Evolutionary conservation across 1,140 invertebrate genomes (phyloP).

Genomic region (Drosophila serrata): DNA sequence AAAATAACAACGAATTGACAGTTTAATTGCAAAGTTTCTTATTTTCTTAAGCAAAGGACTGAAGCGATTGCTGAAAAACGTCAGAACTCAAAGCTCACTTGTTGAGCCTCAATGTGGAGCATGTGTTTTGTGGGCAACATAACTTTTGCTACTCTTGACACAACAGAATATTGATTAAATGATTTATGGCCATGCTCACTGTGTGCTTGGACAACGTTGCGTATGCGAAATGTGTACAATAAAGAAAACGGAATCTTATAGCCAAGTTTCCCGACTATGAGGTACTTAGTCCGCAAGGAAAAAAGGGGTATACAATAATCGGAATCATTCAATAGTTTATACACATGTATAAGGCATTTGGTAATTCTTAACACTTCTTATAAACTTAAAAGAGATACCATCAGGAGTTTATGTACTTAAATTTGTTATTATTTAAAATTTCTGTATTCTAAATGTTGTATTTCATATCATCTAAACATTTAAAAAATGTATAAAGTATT

Average conservation of each 20-base stretch:
- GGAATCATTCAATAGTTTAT: too few species aligned
- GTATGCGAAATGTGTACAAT: constrained; percentile 60
- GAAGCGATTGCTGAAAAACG: constrained; percentile 13
- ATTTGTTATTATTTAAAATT: background rate
- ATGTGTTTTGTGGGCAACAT: constrained; percentile 66
- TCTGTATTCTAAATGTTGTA: too few species aligned
- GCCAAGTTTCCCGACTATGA: background rate
- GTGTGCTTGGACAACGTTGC: constrained; percentile 57
- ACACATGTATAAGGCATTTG: too few species aligned
- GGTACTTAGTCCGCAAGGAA: background rate
- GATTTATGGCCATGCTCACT: constrained; percentile 60
- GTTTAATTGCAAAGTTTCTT: constrained; percentile 64
- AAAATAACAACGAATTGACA: constrained; percentile 68
- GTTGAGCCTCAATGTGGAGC: constrained; percentile 64
- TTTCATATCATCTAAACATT: background rate
- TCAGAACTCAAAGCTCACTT: constrained; percentile 25
- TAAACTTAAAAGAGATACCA: background rate
- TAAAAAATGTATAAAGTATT: background rate
- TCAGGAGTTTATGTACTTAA: too few species aligned
- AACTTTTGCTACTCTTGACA: constrained; percentile 63
- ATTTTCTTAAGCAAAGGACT: constrained; percentile 19
- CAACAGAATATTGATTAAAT: constrained; percentile 83
- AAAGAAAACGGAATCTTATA: background rate
- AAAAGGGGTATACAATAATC: background rate
- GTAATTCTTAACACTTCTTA: too few species aligned